These are phyloP conservation scores for Synanceia verrucosa DNA, from an alignment of 2,797 vertebrate genomes.

Conservation along the genomic window DNA sequence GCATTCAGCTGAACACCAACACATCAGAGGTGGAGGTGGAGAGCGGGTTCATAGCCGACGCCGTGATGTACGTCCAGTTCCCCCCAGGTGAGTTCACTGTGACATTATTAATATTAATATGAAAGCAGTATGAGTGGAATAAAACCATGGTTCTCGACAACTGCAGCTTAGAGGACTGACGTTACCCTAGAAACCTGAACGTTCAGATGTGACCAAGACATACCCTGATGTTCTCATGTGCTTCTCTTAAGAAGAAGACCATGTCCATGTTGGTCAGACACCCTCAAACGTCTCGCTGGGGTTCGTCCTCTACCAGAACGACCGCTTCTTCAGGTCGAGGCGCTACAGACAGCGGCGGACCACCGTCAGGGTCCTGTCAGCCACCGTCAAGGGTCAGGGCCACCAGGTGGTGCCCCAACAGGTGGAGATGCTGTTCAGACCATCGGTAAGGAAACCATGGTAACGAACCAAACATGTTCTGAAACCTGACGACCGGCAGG, in stretches of 20 bases:
- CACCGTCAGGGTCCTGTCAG: constrained; percentile 66
- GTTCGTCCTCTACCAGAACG: constrained; percentile 77
- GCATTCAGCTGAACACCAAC: constrained; percentile 55
- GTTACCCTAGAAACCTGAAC: too few relatives aligned
- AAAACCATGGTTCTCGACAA: too few relatives aligned
- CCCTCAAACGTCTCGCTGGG: constrained; percentile 41
- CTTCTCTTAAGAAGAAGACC: neutral
- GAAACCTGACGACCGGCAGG: too few relatives aligned
- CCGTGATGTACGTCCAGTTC: constrained; percentile 59
- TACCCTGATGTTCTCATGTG: neutral
- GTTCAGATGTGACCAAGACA: too few relatives aligned
- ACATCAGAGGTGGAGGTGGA: constrained; percentile 9
- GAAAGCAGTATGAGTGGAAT: too few relatives aligned
- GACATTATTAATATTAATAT: too few relatives aligned
- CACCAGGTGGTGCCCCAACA: neutral
- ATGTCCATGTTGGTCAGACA: neutral
- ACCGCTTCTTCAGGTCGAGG: constrained; percentile 70
- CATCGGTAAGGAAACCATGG: constrained; percentile 36
- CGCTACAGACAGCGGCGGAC: constrained; percentile 2
- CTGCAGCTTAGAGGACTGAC: too few relatives aligned
- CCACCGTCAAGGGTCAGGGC: neutral
- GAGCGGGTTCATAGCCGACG: neutral
- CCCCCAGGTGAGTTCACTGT: constrained; percentile 22
- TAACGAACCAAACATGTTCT: too few relatives aligned
- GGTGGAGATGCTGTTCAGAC: constrained; percentile 58